Base-by-base conservation (phyloP, 2,888 invertebrate species). In the Flabesymbios commensalis region DNA sequence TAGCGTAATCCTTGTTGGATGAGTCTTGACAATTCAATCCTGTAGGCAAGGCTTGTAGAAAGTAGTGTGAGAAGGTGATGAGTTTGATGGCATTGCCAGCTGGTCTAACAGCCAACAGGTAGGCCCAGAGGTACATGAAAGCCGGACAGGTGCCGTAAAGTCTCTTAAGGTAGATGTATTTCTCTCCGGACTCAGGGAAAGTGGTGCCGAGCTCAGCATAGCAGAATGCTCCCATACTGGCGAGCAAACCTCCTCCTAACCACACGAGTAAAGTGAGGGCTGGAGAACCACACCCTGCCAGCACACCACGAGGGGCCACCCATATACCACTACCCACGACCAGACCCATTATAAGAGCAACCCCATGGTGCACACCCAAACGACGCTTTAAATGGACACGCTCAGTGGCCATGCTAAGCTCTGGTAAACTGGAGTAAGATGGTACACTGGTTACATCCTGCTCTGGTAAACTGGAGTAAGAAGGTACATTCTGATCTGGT, bases 191-290 rank as follows among this genome's bases (percentile, higher is more conserved):
- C 51, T 91, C 75, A 0, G 90, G 90, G 69, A 95, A 91, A 36
- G 90, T 90, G 0, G 94, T 43, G 3, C 95, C 95, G 58, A 94
- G 85, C 83, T 95, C 94, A 1, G 94, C 93, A 79, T 92, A 94
- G 79, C 93, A 93, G 10, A 93, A 86, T 0, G 94, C 93, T 17
- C 94, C 94, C 58, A 93, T 83, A 55, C 90, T 72, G 14, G 75
- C 93, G 59, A 78, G 86, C 39, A 92, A 77, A 22, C 96, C 96
- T 1, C 93, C 93, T 48, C 91, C 84, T 31, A 91, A 86, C 96
- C 96, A 96, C 60, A 96, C 89, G 54, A 94, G 88, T 53, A 95
- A 86, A 1, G 94, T 91, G 82, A 92, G 73, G 5, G 78, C 77
- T 14, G 86, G 65, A 90, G 82, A 61, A 92, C 95, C 17, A 90